Evolutionary conservation across 2,888 invertebrate species (phyloP).

Genomic region (Eulithis testata): DNA sequence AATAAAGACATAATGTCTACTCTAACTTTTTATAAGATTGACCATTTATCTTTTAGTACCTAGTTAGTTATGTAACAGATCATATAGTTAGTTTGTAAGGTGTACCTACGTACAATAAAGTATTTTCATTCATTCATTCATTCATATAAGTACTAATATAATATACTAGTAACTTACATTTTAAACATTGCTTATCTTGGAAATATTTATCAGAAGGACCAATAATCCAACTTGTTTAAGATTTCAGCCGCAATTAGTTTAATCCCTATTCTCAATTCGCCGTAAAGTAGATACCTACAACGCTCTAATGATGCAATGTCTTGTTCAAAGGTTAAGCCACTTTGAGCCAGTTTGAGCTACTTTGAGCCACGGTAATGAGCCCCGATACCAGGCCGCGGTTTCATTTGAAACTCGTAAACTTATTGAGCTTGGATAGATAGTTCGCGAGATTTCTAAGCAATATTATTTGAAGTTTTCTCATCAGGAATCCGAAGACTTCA

Average conservation of each 20-base stretch:
- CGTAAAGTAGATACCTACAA: constrained; percentile 17
- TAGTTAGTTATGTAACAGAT: too few relatives aligned
- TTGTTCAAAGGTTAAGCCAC: constrained; percentile 47
- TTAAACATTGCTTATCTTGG: too few relatives aligned
- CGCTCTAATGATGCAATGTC: constrained; percentile 32
- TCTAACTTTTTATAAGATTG: too few relatives aligned
- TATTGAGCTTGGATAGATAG: constrained; percentile 52
- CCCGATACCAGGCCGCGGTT: constrained; percentile 48
- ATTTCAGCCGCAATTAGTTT: background rate
- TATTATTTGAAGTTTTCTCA: constrained; percentile 47
- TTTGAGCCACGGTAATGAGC: constrained; percentile 50
- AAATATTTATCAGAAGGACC: background rate
- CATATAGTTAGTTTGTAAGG: too few relatives aligned
- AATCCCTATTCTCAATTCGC: constrained; percentile 10
- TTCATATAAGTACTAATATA: too few relatives aligned
- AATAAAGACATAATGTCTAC: too few relatives aligned
- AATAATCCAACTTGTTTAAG: background rate
- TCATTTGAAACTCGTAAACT: constrained; percentile 51
- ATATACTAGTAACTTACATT: too few relatives aligned
- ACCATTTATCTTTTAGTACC: too few relatives aligned
- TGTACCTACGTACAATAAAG: too few relatives aligned
- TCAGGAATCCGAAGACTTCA: constrained; percentile 43
- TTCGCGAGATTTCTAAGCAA: constrained; percentile 47
- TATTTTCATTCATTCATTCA: too few relatives aligned
- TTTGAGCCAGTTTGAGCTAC: constrained; percentile 39